Percentiles rank a stretch among this genome's conserved stretches.
Conservation (phyloP, 2,113 vertebrate species). For the Butastur rufipennis region DNA sequence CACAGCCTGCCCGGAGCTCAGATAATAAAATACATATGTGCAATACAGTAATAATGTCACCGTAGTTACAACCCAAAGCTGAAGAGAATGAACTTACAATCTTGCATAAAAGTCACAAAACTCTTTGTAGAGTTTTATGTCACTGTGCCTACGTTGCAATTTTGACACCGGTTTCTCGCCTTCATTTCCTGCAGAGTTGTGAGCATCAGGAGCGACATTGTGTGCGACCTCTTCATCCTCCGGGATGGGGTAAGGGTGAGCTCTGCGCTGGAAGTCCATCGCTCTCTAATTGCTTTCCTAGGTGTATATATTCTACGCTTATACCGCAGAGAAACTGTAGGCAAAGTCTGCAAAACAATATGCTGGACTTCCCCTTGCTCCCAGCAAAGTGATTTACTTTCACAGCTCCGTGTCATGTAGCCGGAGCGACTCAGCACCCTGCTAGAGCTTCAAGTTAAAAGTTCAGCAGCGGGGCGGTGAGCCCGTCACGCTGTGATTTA, state of each 20-base stretch:
- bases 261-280: slow-evolving; percentile 77
- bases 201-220: slow-evolving; percentile 53
- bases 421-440: slow-evolving; percentile 15
- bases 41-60: not conserved
- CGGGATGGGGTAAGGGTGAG: slow-evolving; percentile 75
- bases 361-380: slow-evolving; percentile 46
- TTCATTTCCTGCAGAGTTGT: slow-evolving; percentile 63
- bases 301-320: not conserved
- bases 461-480: slow-evolving; percentile 12
- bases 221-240: slow-evolving; percentile 78
- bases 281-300: not conserved
- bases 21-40: not conserved
- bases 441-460: slow-evolving; percentile 78
- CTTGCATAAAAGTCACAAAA: slow-evolving; percentile 98
- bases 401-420: slow-evolving; percentile 58
- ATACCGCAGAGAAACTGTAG: not conserved
- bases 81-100: slow-evolving; percentile 84
- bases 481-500: slow-evolving; percentile 27
- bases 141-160: slow-evolving; percentile 89
- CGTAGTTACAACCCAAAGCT: not conserved
- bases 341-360: slow-evolving; percentile 6
- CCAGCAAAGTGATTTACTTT: slow-evolving; percentile 46
- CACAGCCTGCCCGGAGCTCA: not conserved
- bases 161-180: slow-evolving; percentile 86
- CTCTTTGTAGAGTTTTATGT: slow-evolving; percentile 95